Conservation (phyloP, 1,140 invertebrate genomes). For the Drosophila suzukii region DNA sequence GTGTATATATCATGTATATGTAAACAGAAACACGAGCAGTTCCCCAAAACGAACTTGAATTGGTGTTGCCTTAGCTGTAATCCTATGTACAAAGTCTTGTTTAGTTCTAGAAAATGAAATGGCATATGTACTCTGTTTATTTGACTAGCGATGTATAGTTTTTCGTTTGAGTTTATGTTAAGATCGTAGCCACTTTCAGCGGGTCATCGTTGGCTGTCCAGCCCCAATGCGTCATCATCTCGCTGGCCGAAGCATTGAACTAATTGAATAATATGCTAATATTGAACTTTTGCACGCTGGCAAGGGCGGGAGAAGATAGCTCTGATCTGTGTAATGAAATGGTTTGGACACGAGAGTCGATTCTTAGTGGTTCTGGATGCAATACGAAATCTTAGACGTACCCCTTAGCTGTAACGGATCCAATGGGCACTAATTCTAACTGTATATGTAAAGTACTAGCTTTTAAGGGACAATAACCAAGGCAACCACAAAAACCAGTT, state of each 20-base stretch:
- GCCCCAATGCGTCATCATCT: constrained; percentile 17
- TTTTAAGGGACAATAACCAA: constrained; percentile 39
- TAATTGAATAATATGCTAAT: constrained; percentile 46
- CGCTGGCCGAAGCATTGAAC: constrained; percentile 7
- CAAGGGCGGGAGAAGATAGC: neutral
- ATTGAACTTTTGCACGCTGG: constrained; percentile 33
- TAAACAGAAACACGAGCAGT: constrained; percentile 36
- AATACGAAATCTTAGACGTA: constrained; percentile 7
- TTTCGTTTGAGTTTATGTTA: constrained; percentile 31
- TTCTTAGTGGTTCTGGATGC: constrained; percentile 33
- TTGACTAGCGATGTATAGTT: constrained; percentile 33
- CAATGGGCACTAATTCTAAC: constrained; percentile 41
- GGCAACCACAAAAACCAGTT: constrained; percentile 33
- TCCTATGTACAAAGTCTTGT: constrained; percentile 50
- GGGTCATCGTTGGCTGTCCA: constrained; percentile 3
- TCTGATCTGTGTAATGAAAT: constrained; percentile 14
- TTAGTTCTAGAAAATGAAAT: constrained; percentile 46
- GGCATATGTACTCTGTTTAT: constrained; percentile 45
- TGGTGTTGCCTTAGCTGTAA: constrained; percentile 30
- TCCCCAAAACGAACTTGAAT: constrained; percentile 31
- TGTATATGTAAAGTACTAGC: constrained; percentile 36
- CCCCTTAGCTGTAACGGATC: constrained; percentile 18
- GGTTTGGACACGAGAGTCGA: neutral
- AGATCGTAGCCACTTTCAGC: constrained; percentile 35
- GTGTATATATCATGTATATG: constrained; percentile 21